A percentile compares a stretch with the other conserved stretches of the same genome.
These are phyloP conservation scores for Nymphalis polychloros DNA, from an alignment of 2,888 invertebrate genomes.

Conservation along the genomic window DNA sequence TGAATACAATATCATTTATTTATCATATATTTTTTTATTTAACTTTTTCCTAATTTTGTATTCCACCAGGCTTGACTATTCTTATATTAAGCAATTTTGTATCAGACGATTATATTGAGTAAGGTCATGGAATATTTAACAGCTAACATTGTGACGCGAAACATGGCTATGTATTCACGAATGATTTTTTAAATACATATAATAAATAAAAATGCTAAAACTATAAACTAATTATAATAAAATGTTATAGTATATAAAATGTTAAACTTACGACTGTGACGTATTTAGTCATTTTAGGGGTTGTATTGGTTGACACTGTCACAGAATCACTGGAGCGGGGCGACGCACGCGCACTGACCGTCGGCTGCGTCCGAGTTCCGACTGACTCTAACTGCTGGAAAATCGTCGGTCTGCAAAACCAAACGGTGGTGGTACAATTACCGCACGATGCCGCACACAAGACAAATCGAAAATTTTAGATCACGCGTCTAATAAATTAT, in stretches of 20 bases:
- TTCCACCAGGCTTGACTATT: too few relatives aligned
- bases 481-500: constrained; percentile 58
- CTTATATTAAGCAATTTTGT: too few relatives aligned
- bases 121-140: too few relatives aligned
- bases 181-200: too few relatives aligned
- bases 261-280: constrained; percentile 68
- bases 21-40: too few relatives aligned
- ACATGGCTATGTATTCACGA: too few relatives aligned
- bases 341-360: constrained; percentile 57
- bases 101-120: too few relatives aligned
- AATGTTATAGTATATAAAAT: constrained; percentile 6
- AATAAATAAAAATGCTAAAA: too few relatives aligned
- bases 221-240: too few relatives aligned
- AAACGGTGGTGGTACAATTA: constrained; percentile 69
- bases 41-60: too few relatives aligned
- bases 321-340: constrained; percentile 58
- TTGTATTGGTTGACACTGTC: constrained; percentile 56
- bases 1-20: too few relatives aligned
- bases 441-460: constrained; percentile 53
- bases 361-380: constrained; percentile 55
- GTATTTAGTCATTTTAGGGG: constrained; percentile 64
- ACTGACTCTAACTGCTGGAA: constrained; percentile 55
- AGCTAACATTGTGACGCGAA: too few relatives aligned
- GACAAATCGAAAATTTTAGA: constrained; percentile 40
- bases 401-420: constrained; percentile 65